Conservation (phyloP, 2,888 invertebrate species). For the Conistra vaccinii region DNA sequence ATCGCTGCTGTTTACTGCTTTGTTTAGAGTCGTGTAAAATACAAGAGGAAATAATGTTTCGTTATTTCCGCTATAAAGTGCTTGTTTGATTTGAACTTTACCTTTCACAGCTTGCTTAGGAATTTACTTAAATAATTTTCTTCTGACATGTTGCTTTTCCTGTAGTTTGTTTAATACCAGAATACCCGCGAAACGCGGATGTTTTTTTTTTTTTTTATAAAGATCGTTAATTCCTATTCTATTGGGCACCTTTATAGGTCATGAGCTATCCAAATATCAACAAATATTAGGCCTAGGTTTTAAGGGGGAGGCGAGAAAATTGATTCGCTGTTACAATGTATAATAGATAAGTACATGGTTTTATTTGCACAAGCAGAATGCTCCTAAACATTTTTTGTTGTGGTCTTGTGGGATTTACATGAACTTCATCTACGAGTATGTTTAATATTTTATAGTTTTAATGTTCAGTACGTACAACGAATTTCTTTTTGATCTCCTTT, state of each 20-base stretch:
- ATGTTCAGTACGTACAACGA: neutral
- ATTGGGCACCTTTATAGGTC: too few species aligned
- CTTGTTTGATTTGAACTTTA: neutral
- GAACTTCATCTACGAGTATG: too few species aligned
- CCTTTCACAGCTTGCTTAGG: neutral
- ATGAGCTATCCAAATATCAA: too few species aligned
- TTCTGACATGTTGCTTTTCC: neutral
- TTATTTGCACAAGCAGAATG: neutral
- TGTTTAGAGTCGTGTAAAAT: neutral
- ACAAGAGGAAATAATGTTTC: too few species aligned
- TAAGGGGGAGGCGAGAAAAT: too few species aligned
- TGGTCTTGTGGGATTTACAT: neutral
- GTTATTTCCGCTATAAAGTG: neutral
- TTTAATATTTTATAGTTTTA: too few species aligned
- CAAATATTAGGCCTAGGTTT: too few species aligned
- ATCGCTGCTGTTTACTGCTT: slow-evolving; percentile 1
- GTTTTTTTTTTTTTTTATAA: too few species aligned
- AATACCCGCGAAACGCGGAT: too few species aligned
- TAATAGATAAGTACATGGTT: neutral
- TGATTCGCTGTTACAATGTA: too few species aligned
- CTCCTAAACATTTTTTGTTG: neutral
- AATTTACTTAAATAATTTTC: neutral
- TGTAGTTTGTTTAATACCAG: neutral
- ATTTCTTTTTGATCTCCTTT: neutral
- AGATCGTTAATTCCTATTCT: too few species aligned